Evolutionary conservation across 2,888 invertebrate genomes (phyloP).

Genomic region (Epirrhoe alternata): DNA sequence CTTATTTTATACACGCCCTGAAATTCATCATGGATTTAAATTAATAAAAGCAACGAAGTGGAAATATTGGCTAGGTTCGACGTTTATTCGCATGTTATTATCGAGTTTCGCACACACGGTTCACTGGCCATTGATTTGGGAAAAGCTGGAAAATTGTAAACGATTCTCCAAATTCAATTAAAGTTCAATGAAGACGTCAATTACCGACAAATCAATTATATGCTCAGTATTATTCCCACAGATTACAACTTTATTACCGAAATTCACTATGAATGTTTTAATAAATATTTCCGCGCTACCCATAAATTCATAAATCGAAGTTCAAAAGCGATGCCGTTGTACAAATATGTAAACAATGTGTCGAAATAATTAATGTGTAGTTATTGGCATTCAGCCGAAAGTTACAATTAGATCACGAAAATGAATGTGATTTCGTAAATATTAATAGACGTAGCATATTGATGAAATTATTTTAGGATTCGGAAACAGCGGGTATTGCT

Average conservation of each 20-base stretch:
- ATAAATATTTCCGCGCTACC: conserved; percentile 35
- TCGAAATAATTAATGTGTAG: conserved; percentile 34
- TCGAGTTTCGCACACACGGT: conserved; percentile 51
- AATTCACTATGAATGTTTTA: conserved; percentile 46
- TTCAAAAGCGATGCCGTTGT: conserved; percentile 32
- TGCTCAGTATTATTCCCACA: conserved; percentile 45
- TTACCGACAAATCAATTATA: conserved; percentile 58
- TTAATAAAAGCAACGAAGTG: conserved; percentile 48
- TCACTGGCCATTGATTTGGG: conserved; percentile 49
- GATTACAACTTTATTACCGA: conserved; percentile 50
- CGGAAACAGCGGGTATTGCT: conserved; percentile 1
- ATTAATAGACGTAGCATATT: conserved; percentile 3
- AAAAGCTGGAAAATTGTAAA: conserved; percentile 54
- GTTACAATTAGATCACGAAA: conserved; percentile 22
- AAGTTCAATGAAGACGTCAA: conserved; percentile 61
- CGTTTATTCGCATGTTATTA: conserved; percentile 48
- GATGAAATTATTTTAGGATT: conserved; percentile 10
- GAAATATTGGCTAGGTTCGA: conserved; percentile 46
- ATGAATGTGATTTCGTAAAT: conserved; percentile 10
- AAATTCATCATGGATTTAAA: conserved; percentile 47
- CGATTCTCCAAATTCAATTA: conserved; percentile 59
- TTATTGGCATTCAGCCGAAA: conserved; percentile 32
- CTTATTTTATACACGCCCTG: conserved; percentile 34
- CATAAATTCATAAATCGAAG: conserved; percentile 38
- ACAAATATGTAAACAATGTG: conserved; percentile 35